These are phyloP conservation scores for Myathropa florea DNA, from an alignment of 2,888 invertebrate species.

Conservation along the genomic window DNA sequence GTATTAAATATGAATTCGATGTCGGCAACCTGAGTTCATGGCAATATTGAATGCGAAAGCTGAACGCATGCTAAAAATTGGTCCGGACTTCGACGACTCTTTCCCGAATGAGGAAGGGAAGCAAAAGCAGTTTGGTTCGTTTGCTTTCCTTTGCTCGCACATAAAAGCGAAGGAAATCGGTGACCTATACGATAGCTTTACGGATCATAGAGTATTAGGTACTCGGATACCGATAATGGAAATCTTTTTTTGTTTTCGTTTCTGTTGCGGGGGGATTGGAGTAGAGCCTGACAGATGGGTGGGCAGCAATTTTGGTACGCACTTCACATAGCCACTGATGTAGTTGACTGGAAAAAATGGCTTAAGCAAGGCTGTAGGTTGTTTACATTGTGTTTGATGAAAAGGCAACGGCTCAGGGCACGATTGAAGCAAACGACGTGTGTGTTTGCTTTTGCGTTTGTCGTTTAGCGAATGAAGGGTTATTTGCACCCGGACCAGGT, in stretches of 20 bases:
- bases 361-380: constrained; percentile 54
- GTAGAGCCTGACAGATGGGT: background rate
- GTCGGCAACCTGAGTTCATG: constrained; percentile 3
- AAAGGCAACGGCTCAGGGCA: constrained; percentile 37
- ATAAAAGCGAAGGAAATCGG: constrained; percentile 48
- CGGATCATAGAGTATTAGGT: constrained; percentile 65
- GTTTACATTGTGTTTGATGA: constrained; percentile 52
- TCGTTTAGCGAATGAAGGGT: constrained; percentile 26
- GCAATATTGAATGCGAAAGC: constrained; percentile 35
- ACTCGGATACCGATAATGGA: constrained; percentile 57
- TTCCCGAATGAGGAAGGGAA: background rate
- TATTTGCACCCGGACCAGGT: constrained; percentile 36
- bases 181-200: constrained; percentile 65
- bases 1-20: constrained; percentile 39
- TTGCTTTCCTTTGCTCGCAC: background rate
- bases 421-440: constrained; percentile 39
- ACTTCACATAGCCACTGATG: constrained; percentile 49
- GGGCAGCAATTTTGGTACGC: constrained; percentile 28
- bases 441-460: constrained; percentile 19
- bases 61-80: constrained; percentile 44
- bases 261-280: background rate
- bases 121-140: constrained; percentile 9
- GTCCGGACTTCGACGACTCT: background rate
- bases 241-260: constrained; percentile 28
- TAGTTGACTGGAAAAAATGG: constrained; percentile 60